Percentiles rank a stretch among this genome's conserved stretches.
Evolutionary conservation across 2,797 vertebrate species (phyloP).

Genomic region (Lutjanus campechanus): DNA sequence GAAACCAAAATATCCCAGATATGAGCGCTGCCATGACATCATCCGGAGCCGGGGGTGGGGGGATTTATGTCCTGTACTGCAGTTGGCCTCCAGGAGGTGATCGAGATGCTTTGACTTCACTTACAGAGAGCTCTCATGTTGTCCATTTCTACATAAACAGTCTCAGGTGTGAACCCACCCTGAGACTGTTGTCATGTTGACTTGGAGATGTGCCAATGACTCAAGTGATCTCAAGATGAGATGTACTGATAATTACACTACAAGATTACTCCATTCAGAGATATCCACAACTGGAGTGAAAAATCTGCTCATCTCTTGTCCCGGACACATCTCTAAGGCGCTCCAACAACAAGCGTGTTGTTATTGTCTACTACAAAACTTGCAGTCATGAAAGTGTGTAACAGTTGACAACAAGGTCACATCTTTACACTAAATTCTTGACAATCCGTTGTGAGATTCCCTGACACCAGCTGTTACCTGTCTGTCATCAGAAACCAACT

Average conservation of each 20-base stretch:
- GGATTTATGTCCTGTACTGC: no score
- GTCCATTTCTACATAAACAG: no score
- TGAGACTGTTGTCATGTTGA: neutral
- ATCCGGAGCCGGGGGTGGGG: no score
- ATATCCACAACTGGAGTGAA: neutral
- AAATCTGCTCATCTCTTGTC: neutral
- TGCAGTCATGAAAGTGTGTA: neutral
- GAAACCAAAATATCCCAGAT: no score
- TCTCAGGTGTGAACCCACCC: no score
- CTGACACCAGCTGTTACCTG: slow-evolving; percentile 37
- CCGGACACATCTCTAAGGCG: neutral
- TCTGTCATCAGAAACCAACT: slow-evolving; percentile 29
- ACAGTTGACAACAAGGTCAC: neutral
- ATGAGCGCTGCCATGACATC: no score
- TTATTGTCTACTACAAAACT: neutral
- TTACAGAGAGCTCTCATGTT: no score
- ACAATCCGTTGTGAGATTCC: neutral
- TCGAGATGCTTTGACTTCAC: no score
- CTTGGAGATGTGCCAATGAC: neutral
- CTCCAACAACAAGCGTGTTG: neutral
- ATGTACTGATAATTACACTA: neutral
- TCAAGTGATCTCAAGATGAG: neutral
- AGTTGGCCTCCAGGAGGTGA: no score
- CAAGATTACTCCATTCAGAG: neutral
- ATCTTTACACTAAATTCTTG: neutral